phyloP scores from a whole-genome alignment of 2,888 invertebrate genomes.

The Autographa pulchrina region DNA sequence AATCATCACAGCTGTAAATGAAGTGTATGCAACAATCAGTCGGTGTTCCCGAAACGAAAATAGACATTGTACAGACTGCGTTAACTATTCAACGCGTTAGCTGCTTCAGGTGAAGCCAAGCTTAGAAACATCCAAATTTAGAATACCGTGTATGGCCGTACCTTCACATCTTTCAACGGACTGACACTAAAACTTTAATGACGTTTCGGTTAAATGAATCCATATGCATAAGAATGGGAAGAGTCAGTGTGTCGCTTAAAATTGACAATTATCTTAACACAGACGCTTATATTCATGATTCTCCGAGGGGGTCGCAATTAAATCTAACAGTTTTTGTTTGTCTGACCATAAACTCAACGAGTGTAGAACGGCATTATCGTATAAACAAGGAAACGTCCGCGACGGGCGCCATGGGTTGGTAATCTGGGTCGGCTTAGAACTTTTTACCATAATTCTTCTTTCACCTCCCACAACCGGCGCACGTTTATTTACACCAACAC shows the following conservation, averaged over 20 bases:
- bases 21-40: conserved; percentile 78
- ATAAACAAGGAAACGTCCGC: conserved; percentile 76
- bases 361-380: conserved; percentile 60
- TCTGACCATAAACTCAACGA: conserved; percentile 55
- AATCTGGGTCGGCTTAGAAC: conserved; percentile 79
- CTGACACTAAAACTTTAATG: conserved; percentile 49
- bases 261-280: background rate
- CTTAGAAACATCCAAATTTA: conserved; percentile 43
- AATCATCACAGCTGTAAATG: conserved; percentile 81
- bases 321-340: conserved; percentile 55
- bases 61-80: conserved; percentile 73
- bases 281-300: conserved; percentile 27
- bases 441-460: conserved; percentile 78
- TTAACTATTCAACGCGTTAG: conserved; percentile 69
- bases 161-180: conserved; percentile 43
- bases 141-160: conserved; percentile 49
- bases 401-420: conserved; percentile 62
- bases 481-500: conserved; percentile 65
- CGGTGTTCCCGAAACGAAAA: conserved; percentile 80
- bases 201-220: conserved; percentile 31
- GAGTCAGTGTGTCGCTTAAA: conserved; percentile 14
- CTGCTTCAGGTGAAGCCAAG: conserved; percentile 65
- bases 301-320: conserved; percentile 40
- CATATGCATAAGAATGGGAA: conserved; percentile 14
- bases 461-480: conserved; percentile 71